phyloP scores from a whole-genome alignment of 2,888 invertebrate genomes.

The Acleris laterana region DNA sequence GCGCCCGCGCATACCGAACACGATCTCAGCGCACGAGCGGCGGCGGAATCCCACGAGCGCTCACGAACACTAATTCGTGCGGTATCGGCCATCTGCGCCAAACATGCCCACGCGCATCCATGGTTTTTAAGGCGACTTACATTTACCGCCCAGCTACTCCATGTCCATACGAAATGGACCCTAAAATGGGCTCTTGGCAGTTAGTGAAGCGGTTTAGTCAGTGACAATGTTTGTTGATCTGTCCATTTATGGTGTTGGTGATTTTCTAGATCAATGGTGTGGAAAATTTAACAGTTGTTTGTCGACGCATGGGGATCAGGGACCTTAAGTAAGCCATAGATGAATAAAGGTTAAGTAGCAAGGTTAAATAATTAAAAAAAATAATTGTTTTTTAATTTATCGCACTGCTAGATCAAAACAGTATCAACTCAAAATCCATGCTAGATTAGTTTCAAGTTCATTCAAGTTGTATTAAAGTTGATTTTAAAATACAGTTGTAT shows the following conservation, averaged over 20 bases:
- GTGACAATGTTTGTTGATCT: conserved; percentile 3
- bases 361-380: too few species aligned
- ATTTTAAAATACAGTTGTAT: too few species aligned
- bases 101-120: conserved; percentile 33
- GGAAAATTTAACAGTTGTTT: background rate
- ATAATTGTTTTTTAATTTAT: too few species aligned
- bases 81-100: conserved; percentile 43
- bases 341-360: background rate
- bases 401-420: too few species aligned
- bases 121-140: conserved; percentile 9
- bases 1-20: conserved; percentile 2
- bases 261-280: background rate
- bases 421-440: too few species aligned
- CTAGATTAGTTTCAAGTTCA: too few species aligned
- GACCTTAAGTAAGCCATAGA: background rate
- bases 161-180: too few species aligned
- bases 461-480: too few species aligned
- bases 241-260: background rate
- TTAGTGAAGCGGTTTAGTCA: background rate
- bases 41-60: conserved; percentile 17
- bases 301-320: background rate
- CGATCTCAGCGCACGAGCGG: conserved; percentile 9
- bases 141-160: background rate
- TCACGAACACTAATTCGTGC: conserved; percentile 40
- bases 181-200: too few species aligned